Conservation (phyloP, 2,113 vertebrate genomes). For the Trogon melanurus region DNA sequence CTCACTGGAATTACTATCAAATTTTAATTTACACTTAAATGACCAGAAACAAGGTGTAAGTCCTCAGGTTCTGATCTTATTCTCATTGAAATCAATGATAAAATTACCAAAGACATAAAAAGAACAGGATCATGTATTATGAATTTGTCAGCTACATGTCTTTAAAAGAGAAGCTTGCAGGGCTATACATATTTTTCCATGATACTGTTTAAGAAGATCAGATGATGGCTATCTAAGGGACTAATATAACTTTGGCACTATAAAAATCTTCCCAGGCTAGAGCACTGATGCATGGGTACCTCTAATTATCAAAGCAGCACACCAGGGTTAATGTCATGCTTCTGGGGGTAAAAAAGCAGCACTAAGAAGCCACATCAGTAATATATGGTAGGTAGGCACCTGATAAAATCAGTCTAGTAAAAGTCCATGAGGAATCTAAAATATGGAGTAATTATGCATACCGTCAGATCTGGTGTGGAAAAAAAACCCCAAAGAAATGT, state of each 20-base stretch:
- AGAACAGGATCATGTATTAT: neutral
- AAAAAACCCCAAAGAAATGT: fast-evolving
- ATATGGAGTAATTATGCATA: neutral
- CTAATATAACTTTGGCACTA: neutral
- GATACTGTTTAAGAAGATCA: neutral
- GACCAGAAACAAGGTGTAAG: neutral
- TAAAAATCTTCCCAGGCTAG: neutral
- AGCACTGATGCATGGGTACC: neutral
- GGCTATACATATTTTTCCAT: neutral
- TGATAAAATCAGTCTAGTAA: neutral
- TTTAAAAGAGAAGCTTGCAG: neutral
- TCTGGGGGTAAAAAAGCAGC: neutral
- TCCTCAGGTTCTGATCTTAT: neutral
- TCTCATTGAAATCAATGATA: neutral
- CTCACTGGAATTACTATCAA: neutral
- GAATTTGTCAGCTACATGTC: neutral
- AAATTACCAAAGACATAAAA: neutral
- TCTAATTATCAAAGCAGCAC: neutral
- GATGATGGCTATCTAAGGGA: neutral
- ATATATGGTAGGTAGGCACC: neutral
- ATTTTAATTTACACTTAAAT: slow-evolving; percentile 2
- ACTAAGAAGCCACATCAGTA: neutral
- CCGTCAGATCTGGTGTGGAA: neutral
- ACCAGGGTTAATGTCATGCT: neutral
- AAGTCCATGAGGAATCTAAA: neutral